Evolutionary conservation across 2,113 vertebrate species (phyloP).

Genomic region (Fulica atra): DNA sequence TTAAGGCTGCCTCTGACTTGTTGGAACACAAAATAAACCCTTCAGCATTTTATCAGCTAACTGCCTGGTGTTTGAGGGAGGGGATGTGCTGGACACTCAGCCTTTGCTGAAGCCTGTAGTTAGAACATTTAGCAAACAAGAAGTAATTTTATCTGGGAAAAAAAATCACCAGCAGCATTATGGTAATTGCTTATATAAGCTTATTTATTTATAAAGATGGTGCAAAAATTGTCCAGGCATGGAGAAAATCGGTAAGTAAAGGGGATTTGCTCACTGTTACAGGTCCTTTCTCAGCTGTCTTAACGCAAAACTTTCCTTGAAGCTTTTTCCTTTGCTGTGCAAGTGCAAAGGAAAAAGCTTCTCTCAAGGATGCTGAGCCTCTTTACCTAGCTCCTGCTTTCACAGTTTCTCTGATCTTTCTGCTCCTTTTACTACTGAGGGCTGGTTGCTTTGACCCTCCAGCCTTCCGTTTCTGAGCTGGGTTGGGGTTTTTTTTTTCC

Average conservation of each 20-base stretch:
- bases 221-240: background rate
- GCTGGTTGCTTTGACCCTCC: background rate
- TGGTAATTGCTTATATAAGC: background rate
- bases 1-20: background rate
- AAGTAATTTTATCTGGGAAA: background rate
- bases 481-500: too few relatives aligned
- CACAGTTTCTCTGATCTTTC: background rate
- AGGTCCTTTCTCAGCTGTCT: background rate
- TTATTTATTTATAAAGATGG: background rate
- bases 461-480: fast-evolving
- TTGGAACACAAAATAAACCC: background rate
- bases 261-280: background rate
- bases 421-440: background rate
- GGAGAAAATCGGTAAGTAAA: background rate
- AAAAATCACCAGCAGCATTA: background rate
- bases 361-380: background rate
- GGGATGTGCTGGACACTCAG: background rate
- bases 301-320: background rate
- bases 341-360: background rate
- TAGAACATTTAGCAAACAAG: fast-evolving
- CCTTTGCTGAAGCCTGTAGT: background rate
- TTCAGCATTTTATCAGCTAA: background rate
- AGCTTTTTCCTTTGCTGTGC: background rate
- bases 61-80: background rate
- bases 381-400: background rate